Base-by-base conservation (phyloP, 2,797 vertebrate genomes). In the Helicolenus hilgendorfi region DNA sequence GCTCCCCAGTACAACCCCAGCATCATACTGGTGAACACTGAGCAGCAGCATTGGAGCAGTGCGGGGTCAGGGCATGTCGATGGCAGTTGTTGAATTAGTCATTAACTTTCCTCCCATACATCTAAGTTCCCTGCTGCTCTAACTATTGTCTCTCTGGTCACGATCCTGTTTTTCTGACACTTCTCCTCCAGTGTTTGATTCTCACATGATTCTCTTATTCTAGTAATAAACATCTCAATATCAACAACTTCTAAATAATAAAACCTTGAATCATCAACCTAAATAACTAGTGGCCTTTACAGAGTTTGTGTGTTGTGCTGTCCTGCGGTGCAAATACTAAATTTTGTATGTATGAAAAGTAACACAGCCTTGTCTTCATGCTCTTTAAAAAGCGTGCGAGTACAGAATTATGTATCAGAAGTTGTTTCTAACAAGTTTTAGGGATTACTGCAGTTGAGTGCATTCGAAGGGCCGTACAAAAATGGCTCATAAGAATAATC, bases 31-130 rank as follows among this genome's bases (percentile, higher is more conserved):
- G 79, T 58, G 72, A 70, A 31, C 62, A 7, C 11, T 0, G 55
- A 84, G 84, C 77, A 67, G 84, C 81, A 72, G 71, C 15, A n/a
- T 2, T 11, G 41, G 75, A 81, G 83, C 85, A 6, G 70, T 3
- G 49, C 8, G 36, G 15, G 58, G 75, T 68, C 49, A 14, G 41
- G 36, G 49, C 24, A 38, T 7, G 35, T 36, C 13, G 3, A 55
- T 4, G 3, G 53, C 7, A 0, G 60, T 13, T 63, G 72, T 56
- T 65, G 41, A 79, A 79, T 73, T 29, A 67, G 72, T 88, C 85
- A 84, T 88, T 79, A 79, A 65, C 71, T 77, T 71, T n/a, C 62
- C 69, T 36, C 38, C 64, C 18, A 5, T 41, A 63, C 11, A 33
- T 35, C 5, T 10, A 27, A 11, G 14, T 13, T 60, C 29, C 85